Base-by-base conservation (phyloP, 2,113 vertebrate genomes). In the Eretmochelys imbricata region DNA sequence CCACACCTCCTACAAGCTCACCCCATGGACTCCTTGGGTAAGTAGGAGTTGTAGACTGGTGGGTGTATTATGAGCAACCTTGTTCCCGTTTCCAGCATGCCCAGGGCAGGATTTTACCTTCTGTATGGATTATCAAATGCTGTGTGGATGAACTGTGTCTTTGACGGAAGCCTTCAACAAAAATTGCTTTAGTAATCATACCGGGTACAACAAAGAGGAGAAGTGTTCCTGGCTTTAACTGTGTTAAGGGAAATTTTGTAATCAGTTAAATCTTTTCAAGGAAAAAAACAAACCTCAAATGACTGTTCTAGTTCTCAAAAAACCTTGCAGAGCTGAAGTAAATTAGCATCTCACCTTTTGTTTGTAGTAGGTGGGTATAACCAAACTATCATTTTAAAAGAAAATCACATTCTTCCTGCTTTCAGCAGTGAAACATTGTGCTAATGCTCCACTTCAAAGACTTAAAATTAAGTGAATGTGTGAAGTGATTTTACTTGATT, bases 321-420 rank as follows among this genome's bases (percentile, higher is more conserved):
- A 88, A 79, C 81, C 93, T 8, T 13, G 65, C 25, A 78, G 29
- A 97, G 93, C 38, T 0, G 46, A 95, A 89, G 89, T 89, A 98
- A 98, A 98, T 90, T 87, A 97, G 84, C 57, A 89, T 95, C 90
- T 84, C 80, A 97, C 96, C 94, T 97, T 96, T 92, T 98, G 97
- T 95, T 98, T 98, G 93, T 96, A 95, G 94, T 96, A 97, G 96
- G 89, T 94, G 93, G 82, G 89, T 79, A 10, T 85, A 93, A 94
- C 76, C 91, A 97, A 96, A 89, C 88, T 72, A 48, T 94, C 95
- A 92, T 90, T 96, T 89, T 86, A 86, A 89, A 89, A 84, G 24
- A 81, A 92, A 95, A 72, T 29, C 84, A 62, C 90, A 83, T 92
- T 97, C 91, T 95, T 96, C 93, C 85, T 90, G n/a, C 87, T 96